phyloP scores from a whole-genome alignment of 2,888 invertebrate species.

The Sturmia bella region DNA sequence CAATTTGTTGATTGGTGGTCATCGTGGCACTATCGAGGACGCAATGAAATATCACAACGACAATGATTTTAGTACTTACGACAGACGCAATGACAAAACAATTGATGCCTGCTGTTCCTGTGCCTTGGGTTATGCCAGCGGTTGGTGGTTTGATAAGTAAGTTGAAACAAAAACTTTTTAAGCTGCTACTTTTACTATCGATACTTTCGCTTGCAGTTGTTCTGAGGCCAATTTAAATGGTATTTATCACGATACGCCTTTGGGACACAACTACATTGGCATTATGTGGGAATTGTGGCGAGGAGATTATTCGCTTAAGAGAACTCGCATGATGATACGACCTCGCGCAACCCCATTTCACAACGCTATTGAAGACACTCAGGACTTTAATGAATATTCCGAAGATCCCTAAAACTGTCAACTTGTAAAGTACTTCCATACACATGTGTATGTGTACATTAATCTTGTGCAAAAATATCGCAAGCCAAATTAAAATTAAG shows the following conservation, averaged over 20 bases:
- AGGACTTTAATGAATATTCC: constrained; percentile 41
- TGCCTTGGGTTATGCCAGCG: constrained; percentile 83
- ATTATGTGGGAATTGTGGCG: constrained; percentile 84
- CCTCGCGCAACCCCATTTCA: constrained; percentile 67
- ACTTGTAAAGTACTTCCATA: neutral
- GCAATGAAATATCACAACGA: constrained; percentile 83
- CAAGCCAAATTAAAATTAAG: too few relatives aligned
- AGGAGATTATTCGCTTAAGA: constrained; percentile 83
- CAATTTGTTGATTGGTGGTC: constrained; percentile 82
- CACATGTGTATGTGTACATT: neutral
- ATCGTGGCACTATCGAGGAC: constrained; percentile 83
- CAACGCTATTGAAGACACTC: neutral
- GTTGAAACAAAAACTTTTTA: constrained; percentile 28
- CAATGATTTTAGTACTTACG: constrained; percentile 81
- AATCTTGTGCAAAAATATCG: neutral
- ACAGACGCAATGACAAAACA: constrained; percentile 82
- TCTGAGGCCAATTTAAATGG: constrained; percentile 84
- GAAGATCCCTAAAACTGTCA: constrained; percentile 68
- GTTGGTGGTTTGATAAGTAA: constrained; percentile 85
- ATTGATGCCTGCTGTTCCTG: constrained; percentile 83
- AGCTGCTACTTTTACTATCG: too few relatives aligned
- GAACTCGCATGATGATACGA: constrained; percentile 82
- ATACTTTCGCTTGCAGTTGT: constrained; percentile 79
- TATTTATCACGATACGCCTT: constrained; percentile 81
- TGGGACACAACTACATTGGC: constrained; percentile 82